Percentiles rank a stretch among this genome's conserved stretches.
Conservation (phyloP, 2,113 vertebrate genomes). For the Eleginops maclovinus region DNA sequence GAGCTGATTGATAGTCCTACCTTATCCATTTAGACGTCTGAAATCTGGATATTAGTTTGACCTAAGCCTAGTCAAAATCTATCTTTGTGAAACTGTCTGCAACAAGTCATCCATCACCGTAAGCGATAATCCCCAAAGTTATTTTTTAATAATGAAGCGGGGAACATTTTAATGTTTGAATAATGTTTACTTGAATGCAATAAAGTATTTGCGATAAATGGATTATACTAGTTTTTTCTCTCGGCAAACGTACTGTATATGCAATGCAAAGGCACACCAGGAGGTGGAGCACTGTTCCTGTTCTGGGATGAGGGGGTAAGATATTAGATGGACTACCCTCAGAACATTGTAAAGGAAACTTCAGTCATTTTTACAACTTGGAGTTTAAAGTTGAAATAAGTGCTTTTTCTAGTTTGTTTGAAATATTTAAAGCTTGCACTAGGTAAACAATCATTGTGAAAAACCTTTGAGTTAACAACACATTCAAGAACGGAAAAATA, state of each 20-base stretch:
- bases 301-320: slow-evolving; percentile 35
- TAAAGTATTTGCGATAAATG: slow-evolving; percentile 23
- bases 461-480: slow-evolving; percentile 52
- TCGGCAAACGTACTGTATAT: slow-evolving; percentile 47
- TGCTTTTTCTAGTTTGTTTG: slow-evolving; percentile 58
- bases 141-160: slow-evolving; percentile 2
- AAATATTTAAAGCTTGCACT: slow-evolving; percentile 73
- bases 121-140: not conserved
- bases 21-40: not conserved
- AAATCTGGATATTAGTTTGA: not conserved
- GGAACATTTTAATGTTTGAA: slow-evolving; percentile 1
- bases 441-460: slow-evolving; percentile 63
- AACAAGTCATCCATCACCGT: not conserved
- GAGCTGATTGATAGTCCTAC: not conserved
- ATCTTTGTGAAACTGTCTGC: slow-evolving; percentile 30
- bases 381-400: slow-evolving; percentile 60
- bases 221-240: slow-evolving; percentile 37
- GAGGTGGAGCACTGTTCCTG: slow-evolving; percentile 76
- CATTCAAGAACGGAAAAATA: slow-evolving; percentile 59
- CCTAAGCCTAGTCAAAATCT: not conserved
- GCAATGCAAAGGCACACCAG: slow-evolving; percentile 81
- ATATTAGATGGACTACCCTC: slow-evolving; percentile 16
- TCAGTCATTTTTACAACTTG: slow-evolving; percentile 22
- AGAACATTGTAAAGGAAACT: slow-evolving; percentile 56
- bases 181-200: not conserved